Base-by-base conservation (phyloP, 2,113 vertebrate genomes). In the Phocoena sinus region DNA sequence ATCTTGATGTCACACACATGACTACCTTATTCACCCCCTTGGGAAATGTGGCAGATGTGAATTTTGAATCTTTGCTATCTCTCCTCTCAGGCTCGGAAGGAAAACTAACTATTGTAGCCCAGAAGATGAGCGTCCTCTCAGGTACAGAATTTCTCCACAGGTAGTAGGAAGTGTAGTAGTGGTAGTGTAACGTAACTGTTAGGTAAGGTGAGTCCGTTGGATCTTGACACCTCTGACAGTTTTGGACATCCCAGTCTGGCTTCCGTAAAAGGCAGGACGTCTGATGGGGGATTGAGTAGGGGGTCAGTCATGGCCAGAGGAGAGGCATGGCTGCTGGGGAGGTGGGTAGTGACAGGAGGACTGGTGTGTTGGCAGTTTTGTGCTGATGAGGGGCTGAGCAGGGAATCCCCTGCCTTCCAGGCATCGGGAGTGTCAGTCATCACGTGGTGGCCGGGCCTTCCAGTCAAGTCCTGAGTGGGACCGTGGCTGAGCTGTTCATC, bases 121-220 rank as follows among this genome's bases (percentile, higher is more conserved):
- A 99, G 98, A 99, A 99, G 98, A 99, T 99, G 95, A 99, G 99
- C 14, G 99, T 99, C 71, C 99, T 99, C 97, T 99, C 99, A 98
- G 99, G 99, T 99, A 98, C 93, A 31, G 62, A 15, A 33, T 68
- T 87, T 60, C 62, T 56, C 62, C 53, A 3, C 1, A 63, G 33
- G 53, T 80, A 1, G n/a, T 77, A 7, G 65, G 71, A 91, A 89
- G 14, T 25, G 44, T 85, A 36, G 26, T 56, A 10, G 23, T 60
- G 36, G 79, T 41, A 41, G 60, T 25, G 36, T 96, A 44, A 50
- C 1, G 6, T 23, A 5, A 67, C 36, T 8, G 0, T 53, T 62
- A 17, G 70, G 56, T 74, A 25, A 25, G 60, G 21, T 0, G 2
- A 56, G 36, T 63, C 73, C 8, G 8, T 85, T 44, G 58, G 63